These are phyloP conservation scores for Calliphora vicina DNA, from an alignment of 1,140 invertebrate genomes.

Conservation along the genomic window DNA sequence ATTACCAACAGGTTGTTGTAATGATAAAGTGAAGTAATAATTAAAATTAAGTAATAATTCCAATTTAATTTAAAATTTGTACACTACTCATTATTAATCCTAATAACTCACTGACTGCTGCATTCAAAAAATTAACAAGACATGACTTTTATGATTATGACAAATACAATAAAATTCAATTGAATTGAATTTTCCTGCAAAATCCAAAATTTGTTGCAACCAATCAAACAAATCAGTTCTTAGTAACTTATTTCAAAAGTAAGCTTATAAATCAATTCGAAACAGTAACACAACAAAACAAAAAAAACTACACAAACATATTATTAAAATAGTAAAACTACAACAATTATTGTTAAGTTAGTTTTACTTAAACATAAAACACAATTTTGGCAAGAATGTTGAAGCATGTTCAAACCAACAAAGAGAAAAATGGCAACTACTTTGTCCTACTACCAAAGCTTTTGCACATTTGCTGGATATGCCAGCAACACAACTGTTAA, in stretches of 20 bases:
- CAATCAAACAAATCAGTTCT: background rate
- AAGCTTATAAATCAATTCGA: background rate
- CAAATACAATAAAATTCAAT: too few relatives aligned
- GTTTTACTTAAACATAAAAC: background rate
- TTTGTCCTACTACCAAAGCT: background rate
- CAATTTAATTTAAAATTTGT: background rate
- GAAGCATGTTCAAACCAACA: background rate
- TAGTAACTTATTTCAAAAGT: background rate
- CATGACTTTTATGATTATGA: too few relatives aligned
- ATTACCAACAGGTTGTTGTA: too few relatives aligned
- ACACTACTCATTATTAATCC: background rate
- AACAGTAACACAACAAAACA: conserved; percentile 10
- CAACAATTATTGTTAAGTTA: background rate
- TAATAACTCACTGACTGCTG: too few relatives aligned
- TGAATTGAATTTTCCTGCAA: too few relatives aligned
- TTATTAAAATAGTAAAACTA: background rate
- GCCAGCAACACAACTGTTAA: background rate
- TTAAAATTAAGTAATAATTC: too few relatives aligned
- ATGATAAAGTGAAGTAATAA: too few relatives aligned
- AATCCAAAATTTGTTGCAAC: conserved; percentile 4
- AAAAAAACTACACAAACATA: background rate
- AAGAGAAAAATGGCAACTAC: background rate
- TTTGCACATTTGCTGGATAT: too few relatives aligned
- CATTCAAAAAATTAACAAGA: background rate
- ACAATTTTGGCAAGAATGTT: background rate